Conservation (phyloP, 2,888 invertebrate genomes). For the Seira musarum region DNA sequence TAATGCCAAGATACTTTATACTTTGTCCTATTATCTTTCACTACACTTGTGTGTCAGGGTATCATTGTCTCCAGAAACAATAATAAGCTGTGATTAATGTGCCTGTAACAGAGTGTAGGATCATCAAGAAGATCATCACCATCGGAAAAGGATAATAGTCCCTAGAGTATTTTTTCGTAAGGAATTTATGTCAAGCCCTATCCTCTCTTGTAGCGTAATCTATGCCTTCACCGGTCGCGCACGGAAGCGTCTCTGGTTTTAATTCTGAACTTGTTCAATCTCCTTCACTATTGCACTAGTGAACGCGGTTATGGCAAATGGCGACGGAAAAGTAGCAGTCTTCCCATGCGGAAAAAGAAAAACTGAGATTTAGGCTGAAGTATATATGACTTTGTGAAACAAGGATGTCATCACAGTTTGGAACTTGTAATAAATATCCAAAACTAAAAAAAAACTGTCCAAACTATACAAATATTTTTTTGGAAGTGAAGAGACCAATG, state of each 20-base stretch:
- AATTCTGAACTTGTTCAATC: slow-evolving; percentile 20
- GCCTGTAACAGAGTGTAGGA: slow-evolving; percentile 17
- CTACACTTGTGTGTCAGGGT: slow-evolving; percentile 22
- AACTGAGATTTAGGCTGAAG: too few relatives aligned
- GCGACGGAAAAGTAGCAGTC: too few relatives aligned
- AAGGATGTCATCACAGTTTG: not conserved
- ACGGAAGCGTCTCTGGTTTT: too few relatives aligned
- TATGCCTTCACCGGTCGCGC: too few relatives aligned
- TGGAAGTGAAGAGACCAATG: not conserved
- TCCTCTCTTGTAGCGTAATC: not conserved
- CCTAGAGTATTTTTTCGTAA: slow-evolving; percentile 14
- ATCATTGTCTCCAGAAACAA: not conserved
- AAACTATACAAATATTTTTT: too few relatives aligned
- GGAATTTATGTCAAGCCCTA: slow-evolving; percentile 4
- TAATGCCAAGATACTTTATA: not conserved
- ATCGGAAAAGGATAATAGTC: slow-evolving; percentile 27
- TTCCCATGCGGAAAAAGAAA: too few relatives aligned
- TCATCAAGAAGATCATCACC: slow-evolving; percentile 37
- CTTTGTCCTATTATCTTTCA: slow-evolving; percentile 17
- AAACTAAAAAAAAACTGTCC: slow-evolving; percentile 2
- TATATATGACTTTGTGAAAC: too few relatives aligned
- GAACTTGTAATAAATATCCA: not conserved
- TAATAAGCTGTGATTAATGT: slow-evolving; percentile 26
- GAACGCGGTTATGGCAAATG: too few relatives aligned
- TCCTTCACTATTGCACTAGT: slow-evolving; percentile 15